Base-by-base conservation (phyloP, 2,888 invertebrate species). In the Eucera pruinosa region DNA sequence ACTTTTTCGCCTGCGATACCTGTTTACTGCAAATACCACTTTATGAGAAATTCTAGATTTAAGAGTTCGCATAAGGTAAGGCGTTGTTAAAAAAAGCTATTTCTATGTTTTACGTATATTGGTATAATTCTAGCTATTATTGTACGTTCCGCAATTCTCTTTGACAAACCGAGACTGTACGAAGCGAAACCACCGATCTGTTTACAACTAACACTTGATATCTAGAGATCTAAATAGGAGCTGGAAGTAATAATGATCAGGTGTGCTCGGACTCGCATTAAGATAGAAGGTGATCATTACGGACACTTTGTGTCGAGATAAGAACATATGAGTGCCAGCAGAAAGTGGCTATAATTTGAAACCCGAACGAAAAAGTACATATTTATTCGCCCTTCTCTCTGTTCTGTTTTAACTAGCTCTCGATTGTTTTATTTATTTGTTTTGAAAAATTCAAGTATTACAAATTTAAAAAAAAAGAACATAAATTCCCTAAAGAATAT, bases 201-300 rank as follows among this genome's bases (percentile, higher is more conserved):
- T 66, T 66, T 55, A 45, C 33, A 66, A 33, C 23, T 25, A 66
- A 47, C 65, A 65, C 45, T 25, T 18, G 65, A 55, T 55, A 66
- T 66, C 45, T 36, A 6, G 25, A 55, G 55, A 66, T 66, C 65
- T 66, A 47, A 66, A 55, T 55, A 66, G 55, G 33, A 45, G 36
- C 36, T 66, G 13, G 30, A 20, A 54, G 55, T 66, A 66, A 66
- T 55, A 36, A 66, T 55, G 45, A 66, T 66, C 55, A 45, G 27
- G 33, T 43, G 60, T 23, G 33, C 3, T 33, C 47, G 41, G 23
- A 18, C 65, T 45, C 13, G 36, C 33, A 39, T 58, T 67, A 50
- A 30, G 39, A 67, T 6, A 48, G 58, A 67, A 67, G 48, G 50
- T 50, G 60, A 48, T 39, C 15, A 30, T 67, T 67, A 65, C 5